Evolutionary conservation across 2,888 invertebrate species (phyloP).

Genomic region (Pandemis heparana): DNA sequence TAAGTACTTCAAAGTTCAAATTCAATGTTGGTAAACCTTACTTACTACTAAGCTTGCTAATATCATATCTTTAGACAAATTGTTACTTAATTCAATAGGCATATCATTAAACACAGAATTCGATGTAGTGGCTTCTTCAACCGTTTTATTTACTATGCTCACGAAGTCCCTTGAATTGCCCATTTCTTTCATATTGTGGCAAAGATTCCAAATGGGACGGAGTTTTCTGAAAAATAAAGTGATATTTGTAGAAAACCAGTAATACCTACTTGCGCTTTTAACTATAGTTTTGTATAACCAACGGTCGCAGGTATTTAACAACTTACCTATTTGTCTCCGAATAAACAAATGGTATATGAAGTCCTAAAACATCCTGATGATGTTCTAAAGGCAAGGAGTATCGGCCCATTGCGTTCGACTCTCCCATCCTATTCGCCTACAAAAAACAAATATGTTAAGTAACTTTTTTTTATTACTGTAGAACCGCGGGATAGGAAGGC

Average conservation of each 20-base stretch:
- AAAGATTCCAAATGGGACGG: conserved; percentile 11
- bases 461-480: too few species aligned
- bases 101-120: not conserved
- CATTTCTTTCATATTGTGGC: conserved; percentile 28
- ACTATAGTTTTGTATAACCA: too few species aligned
- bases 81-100: conserved; percentile 22
- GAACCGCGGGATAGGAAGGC: too few species aligned
- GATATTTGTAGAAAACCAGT: not conserved
- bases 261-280: too few species aligned
- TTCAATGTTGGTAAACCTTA: too few species aligned
- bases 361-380: conserved; percentile 21
- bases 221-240: conserved; percentile 8
- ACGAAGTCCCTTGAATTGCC: conserved; percentile 27
- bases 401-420: not conserved
- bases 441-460: not conserved
- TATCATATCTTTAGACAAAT: conserved; percentile 31
- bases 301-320: too few species aligned
- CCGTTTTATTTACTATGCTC: conserved; percentile 18
- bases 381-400: conserved; percentile 19
- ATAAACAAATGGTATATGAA: conserved; percentile 24
- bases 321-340: too few species aligned
- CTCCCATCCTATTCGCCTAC: conserved; percentile 23
- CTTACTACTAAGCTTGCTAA: conserved; percentile 13
- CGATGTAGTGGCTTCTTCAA: conserved; percentile 5
- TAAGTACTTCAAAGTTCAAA: too few species aligned